Evolutionary conservation across 2,797 vertebrate species (phyloP).

Genomic region (Fistularia tabacaria): DNA sequence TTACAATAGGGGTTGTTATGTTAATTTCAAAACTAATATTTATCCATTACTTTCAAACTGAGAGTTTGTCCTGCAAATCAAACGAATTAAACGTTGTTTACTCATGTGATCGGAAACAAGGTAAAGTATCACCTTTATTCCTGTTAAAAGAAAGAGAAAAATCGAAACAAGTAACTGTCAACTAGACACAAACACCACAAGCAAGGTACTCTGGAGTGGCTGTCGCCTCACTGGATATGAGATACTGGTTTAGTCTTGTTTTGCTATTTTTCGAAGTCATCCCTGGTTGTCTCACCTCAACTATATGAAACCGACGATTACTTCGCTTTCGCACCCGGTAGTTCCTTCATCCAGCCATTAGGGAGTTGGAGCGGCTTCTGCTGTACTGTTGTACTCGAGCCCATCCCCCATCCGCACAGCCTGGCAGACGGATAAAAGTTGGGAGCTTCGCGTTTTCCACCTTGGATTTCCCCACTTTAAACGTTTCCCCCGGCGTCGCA

Average conservation of each 20-base stretch:
- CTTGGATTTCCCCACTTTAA: conserved; percentile 18
- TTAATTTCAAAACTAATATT: too few species aligned
- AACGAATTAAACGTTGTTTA: too few species aligned
- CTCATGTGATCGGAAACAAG: too few species aligned
- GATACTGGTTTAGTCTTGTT: neutral
- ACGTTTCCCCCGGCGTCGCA: neutral
- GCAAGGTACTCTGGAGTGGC: too few species aligned
- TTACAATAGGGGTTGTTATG: too few species aligned
- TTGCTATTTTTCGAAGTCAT: conserved; percentile 3
- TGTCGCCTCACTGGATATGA: too few species aligned
- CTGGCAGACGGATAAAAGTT: conserved; percentile 50
- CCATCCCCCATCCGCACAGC: conserved; percentile 65
- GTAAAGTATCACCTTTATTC: too few species aligned
- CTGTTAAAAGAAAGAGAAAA: too few species aligned
- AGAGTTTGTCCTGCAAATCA: too few species aligned
- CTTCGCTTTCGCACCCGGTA: conserved; percentile 44
- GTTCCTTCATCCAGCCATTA: conserved; percentile 64
- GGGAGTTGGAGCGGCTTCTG: conserved; percentile 64
- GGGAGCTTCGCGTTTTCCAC: conserved; percentile 26
- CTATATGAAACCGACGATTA: conserved; percentile 24
- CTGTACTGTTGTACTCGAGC: conserved; percentile 43
- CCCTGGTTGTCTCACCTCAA: conserved; percentile 44
- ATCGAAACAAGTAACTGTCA: too few species aligned
- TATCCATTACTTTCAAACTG: too few species aligned
- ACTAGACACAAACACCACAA: too few species aligned